Percentiles rank a stretch among this genome's conserved stretches.
These are phyloP conservation scores for Matsumyia berberina DNA, from an alignment of 2,888 invertebrate genomes.

Conservation along the genomic window DNA sequence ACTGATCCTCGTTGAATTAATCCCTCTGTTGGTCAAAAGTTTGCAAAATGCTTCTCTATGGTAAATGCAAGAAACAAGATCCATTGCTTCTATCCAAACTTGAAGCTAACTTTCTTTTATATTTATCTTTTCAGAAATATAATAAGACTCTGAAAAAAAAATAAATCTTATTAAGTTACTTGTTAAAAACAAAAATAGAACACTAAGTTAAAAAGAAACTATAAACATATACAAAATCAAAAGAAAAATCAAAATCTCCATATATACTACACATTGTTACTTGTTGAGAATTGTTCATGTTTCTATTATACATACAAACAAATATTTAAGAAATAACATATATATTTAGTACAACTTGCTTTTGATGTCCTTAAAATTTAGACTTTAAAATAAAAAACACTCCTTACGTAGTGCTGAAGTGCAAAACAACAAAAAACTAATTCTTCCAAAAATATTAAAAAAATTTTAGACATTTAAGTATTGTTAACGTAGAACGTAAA, in stretches of 20 bases:
- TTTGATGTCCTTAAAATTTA: slow-evolving; percentile 30
- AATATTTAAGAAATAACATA: not conserved
- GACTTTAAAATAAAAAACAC: not conserved
- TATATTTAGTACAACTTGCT: slow-evolving; percentile 10
- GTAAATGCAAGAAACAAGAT: slow-evolving; percentile 60
- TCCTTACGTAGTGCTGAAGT: slow-evolving; percentile 29
- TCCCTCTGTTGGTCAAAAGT: not conserved
- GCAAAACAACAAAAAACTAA: slow-evolving; percentile 55
- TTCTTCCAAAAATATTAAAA: slow-evolving; percentile 59
- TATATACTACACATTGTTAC: slow-evolving; percentile 63
- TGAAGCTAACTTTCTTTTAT: slow-evolving; percentile 5
- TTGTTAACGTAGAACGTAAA: slow-evolving; percentile 33
- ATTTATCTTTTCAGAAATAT: slow-evolving; percentile 34
- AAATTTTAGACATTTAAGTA: slow-evolving; percentile 41
- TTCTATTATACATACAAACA: slow-evolving; percentile 49
- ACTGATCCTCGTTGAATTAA: too few species aligned
- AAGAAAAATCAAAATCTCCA: slow-evolving; percentile 33
- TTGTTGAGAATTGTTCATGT: slow-evolving; percentile 70
- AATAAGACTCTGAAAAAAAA: slow-evolving; percentile 34
- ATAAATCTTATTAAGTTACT: slow-evolving; percentile 16
- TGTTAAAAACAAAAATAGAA: slow-evolving; percentile 27
- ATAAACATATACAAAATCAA: slow-evolving; percentile 35
- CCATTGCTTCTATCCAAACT: not conserved
- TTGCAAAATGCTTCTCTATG: not conserved
- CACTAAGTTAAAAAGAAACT: slow-evolving; percentile 2